phyloP scores from a whole-genome alignment of 2,888 invertebrate genomes.

The Omphaloscelis lunosa region DNA sequence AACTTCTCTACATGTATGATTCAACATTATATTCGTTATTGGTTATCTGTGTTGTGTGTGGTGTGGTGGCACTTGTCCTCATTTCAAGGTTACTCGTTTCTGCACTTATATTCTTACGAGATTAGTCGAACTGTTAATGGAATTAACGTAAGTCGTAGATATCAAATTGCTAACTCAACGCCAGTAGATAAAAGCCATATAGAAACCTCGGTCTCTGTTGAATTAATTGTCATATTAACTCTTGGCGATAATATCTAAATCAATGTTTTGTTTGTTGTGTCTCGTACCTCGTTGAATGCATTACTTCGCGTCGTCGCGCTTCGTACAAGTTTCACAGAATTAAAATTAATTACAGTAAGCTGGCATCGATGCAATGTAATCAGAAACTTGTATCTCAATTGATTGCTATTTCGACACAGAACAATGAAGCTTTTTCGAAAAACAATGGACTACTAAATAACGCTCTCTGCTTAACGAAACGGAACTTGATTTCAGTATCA shows the following conservation, averaged over 20 bases:
- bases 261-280: slow-evolving; percentile 1
- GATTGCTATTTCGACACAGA: slow-evolving; percentile 69
- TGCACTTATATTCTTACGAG: slow-evolving; percentile 18
- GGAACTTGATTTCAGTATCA: slow-evolving; percentile 79
- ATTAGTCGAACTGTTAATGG: slow-evolving; percentile 23
- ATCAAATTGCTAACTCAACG: slow-evolving; percentile 27
- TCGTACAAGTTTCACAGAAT: slow-evolving; percentile 10
- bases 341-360: slow-evolving; percentile 42
- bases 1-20: slow-evolving; percentile 35
- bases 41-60: slow-evolving; percentile 9
- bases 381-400: slow-evolving; percentile 52
- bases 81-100: slow-evolving; percentile 37
- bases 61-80: slow-evolving; percentile 5
- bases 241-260: neutral
- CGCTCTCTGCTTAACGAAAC: slow-evolving; percentile 75
- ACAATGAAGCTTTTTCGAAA: slow-evolving; percentile 75
- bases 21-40: slow-evolving; percentile 29
- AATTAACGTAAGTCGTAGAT: slow-evolving; percentile 17
- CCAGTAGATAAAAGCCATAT: slow-evolving; percentile 12
- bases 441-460: slow-evolving; percentile 80
- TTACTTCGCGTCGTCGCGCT: slow-evolving; percentile 1
- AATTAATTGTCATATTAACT: slow-evolving; percentile 5
- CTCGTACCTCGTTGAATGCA: neutral
- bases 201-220: slow-evolving; percentile 1
- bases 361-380: slow-evolving; percentile 45